Evolutionary conservation across 2,113 vertebrate genomes (phyloP), one percentile per base, ranked within the genome.

Genomic region (Megaceryle maxima): DNA sequence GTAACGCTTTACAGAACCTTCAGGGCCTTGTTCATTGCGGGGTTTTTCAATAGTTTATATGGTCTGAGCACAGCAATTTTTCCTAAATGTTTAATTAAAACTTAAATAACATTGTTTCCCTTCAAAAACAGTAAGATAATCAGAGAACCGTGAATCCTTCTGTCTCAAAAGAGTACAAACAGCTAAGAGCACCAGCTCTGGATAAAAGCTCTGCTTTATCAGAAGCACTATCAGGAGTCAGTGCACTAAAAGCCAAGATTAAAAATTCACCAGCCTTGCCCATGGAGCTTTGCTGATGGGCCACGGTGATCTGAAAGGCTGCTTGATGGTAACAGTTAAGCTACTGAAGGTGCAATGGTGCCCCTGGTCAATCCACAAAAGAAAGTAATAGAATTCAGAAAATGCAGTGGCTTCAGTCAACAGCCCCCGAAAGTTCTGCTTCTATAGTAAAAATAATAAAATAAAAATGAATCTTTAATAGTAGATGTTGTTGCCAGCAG

Each of bases 301-400:
- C 35, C 57, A 22, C 20, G 17, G 51, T 0, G 0, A 73, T 11
- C 44, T 55, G 13, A 41, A 64, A 60, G 53, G 29, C 79, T 50
- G 63, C 35, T 69, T 83, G 24, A 19, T 35, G 16, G 5, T 6
- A 35, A 51, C 10, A 14, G 11, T 80, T 43, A 22, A 88, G 4
- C 26, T 44, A 41, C 53, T 53, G 44, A n/a, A 41, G 60, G 39
- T 66, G 29, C 55, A 92, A 28, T 0, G 0, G 20, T 39, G 48
- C 5, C 10, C 16, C 20, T n/a, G 21, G 22, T 51, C 35, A 78
- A 50, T 13, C 3, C 29, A 41, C 29, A 62, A 22, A 53, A 43
- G 7, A 17, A 69, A 64, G 21, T 31, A 3, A 53, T 0, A 51
- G 25, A 51, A 63, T 33, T 84, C 13, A n/a, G 7, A 19, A 51